A percentile compares a stretch with the other conserved stretches of the same genome.
Evolutionary conservation across 2,113 vertebrate species (phyloP).

Genomic region (Lontra canadensis): DNA sequence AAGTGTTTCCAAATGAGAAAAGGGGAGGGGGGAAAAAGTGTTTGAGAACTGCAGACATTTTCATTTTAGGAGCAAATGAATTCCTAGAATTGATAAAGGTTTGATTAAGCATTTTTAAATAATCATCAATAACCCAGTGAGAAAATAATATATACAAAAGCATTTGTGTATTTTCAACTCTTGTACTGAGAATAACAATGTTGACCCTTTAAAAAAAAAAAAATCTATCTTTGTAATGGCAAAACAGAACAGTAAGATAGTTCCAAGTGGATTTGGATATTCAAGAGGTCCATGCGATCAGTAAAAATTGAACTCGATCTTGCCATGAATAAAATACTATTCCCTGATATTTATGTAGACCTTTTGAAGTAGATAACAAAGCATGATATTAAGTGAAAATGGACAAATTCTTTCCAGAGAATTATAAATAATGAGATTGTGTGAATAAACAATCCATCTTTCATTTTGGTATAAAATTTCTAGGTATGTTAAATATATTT

Average conservation of each 20-base stretch:
- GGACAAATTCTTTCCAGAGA: conserved; percentile 17
- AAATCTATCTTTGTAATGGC: not conserved
- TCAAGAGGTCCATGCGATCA: not conserved
- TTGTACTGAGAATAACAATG: not conserved
- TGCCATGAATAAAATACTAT: not conserved
- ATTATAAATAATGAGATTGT: conserved; percentile 26
- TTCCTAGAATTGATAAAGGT: not conserved
- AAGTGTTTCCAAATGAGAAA: conserved; percentile 48
- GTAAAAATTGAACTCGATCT: conserved; percentile 35
- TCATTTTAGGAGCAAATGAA: conserved; percentile 5
- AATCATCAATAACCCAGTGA: not conserved
- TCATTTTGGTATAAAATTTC: conserved; percentile 46
- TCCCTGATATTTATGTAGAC: not conserved
- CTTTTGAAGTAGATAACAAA: conserved; percentile 36
- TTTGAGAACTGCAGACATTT: not conserved
- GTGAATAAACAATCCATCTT: conserved; percentile 14
- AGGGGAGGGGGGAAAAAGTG: not conserved
- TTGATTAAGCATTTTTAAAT: conserved; percentile 56
- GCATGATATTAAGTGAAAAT: conserved; percentile 27
- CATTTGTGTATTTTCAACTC: not conserved
- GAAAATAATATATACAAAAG: not conserved
- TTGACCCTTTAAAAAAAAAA: not conserved
- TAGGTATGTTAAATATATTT: conserved; percentile 39
- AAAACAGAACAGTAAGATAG: conserved; percentile 7
- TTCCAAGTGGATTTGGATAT: conserved; percentile 27